Conservation (phyloP, 2,888 invertebrate species). For the Idaea aversata region DNA sequence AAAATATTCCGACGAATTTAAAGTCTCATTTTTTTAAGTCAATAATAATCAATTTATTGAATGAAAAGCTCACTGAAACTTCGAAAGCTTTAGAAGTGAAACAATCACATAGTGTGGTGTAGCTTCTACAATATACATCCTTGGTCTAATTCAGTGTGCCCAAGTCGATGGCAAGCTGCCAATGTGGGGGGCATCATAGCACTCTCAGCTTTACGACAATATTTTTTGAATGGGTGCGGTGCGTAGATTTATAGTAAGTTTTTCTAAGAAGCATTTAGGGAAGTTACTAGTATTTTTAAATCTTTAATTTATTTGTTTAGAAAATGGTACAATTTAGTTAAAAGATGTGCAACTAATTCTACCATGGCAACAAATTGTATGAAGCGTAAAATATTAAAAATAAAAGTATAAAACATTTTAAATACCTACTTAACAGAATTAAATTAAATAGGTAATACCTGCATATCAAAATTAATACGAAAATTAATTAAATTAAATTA, state of each 20-base stretch:
- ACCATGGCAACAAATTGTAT: too few species aligned
- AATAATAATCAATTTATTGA: background rate
- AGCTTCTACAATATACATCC: constrained; percentile 5
- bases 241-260: constrained; percentile 14
- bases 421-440: too few species aligned
- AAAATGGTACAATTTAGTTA: too few species aligned
- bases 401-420: too few species aligned
- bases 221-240: constrained; percentile 23
- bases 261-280: background rate
- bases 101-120: background rate
- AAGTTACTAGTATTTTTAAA: background rate
- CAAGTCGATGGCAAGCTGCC: constrained; percentile 15
- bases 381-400: too few species aligned
- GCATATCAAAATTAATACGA: too few species aligned
- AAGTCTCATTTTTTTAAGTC: background rate
- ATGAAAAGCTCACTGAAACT: background rate
- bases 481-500: too few species aligned
- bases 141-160: constrained; percentile 7
- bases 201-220: constrained; percentile 18
- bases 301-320: too few species aligned
- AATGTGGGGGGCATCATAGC: constrained; percentile 12
- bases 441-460: too few species aligned
- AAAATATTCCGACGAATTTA: too few species aligned
- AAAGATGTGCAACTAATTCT: too few species aligned
- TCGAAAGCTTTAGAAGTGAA: background rate